Evolutionary conservation across 2,113 vertebrate genomes (phyloP), one percentile per base, ranked within the genome.

Genomic region (Ellobius talpinus): DNA sequence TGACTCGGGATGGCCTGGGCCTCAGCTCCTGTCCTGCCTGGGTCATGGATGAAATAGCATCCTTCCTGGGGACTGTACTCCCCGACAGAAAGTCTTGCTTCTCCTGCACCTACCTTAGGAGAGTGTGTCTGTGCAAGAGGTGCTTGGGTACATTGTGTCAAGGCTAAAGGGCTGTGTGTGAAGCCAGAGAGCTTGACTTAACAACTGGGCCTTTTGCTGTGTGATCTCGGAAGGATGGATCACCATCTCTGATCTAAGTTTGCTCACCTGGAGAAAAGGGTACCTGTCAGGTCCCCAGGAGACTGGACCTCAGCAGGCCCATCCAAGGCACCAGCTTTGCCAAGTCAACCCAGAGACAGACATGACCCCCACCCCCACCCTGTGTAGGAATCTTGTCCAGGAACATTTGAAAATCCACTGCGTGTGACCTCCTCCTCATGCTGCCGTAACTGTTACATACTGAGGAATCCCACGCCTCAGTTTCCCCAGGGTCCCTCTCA

Each of bases 401-500:
- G 26, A n/a, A 33, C 65, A n/a, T 95, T 81, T 87, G 31, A 42
- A 93, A 96, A 45, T 47, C 74, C 17, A 13, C 39, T 61, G 87
- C 14, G 45, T 77, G 12, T 61, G 61, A 82, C 39, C 63, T 95
- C 77, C 13, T 45, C 26, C 16, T 13, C 7, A 16, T 61, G 17
- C 45, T 50, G 10, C 72, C 36, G 16, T 90, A 47, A 89, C 47
- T 36, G 39, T 86, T 82, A 66, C 8, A 72, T 42, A 42, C 39
- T 1, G 65, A 77, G 73, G 31, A 42, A 78, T 84, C 70, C 89
- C 29, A 47, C 74, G 79, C 36, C 93, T 96, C 86, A 55, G 72
- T 95, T 96, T 96, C 65, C 91, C 82, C 68, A 79, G 29, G 55
- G 52, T 11, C 85, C 23, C 61, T 90, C 81, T 86, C 12, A 39